Evolutionary conservation across 2,888 invertebrate genomes (phyloP).

Genomic region (Baccha elongata): DNA sequence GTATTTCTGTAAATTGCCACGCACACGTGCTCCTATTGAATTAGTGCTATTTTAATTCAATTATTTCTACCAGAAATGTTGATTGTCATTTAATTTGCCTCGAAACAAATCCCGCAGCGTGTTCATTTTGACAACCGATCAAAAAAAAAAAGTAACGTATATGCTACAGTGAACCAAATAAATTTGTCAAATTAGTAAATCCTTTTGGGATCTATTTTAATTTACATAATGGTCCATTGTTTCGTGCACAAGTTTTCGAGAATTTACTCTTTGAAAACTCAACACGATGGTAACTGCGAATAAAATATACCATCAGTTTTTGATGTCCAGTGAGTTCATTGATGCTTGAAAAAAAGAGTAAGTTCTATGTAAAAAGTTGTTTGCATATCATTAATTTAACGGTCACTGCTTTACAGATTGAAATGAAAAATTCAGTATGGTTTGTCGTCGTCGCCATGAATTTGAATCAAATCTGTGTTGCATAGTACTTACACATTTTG

Average conservation of each 20-base stretch:
- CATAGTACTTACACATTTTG: neutral
- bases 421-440: neutral
- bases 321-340: neutral
- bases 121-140: neutral
- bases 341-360: neutral
- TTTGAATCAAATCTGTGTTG: too few relatives aligned
- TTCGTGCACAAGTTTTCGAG: neutral
- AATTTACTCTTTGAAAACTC: neutral
- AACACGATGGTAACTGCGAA: neutral
- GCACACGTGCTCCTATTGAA: slow-evolving; percentile 19
- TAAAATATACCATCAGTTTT: neutral
- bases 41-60: slow-evolving; percentile 49
- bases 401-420: slow-evolving; percentile 18
- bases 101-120: neutral
- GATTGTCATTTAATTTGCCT: slow-evolving; percentile 27
- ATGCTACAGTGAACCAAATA: slow-evolving; percentile 7
- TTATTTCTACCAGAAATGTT: slow-evolving; percentile 32
- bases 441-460: slow-evolving; percentile 3
- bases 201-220: slow-evolving; percentile 6
- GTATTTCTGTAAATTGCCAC: neutral
- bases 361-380: neutral
- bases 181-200: neutral
- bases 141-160: slow-evolving; percentile 3
- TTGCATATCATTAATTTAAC: slow-evolving; percentile 29
- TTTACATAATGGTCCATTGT: neutral